phyloP scores from a whole-genome alignment of 2,888 invertebrate species.

The Shargacucullia verbasci region DNA sequence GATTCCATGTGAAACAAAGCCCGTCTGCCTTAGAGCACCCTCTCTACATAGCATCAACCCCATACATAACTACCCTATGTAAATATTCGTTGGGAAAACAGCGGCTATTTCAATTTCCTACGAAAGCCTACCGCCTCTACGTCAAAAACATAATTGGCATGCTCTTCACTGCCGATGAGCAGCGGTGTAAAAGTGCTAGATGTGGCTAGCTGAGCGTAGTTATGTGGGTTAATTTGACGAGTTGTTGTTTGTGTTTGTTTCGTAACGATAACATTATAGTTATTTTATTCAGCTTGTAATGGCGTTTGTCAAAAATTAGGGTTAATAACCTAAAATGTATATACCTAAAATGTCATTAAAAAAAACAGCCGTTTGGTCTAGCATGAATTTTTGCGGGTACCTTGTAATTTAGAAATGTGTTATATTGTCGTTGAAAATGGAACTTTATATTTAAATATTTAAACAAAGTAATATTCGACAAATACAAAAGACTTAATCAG shows the following conservation, averaged over 20 bases:
- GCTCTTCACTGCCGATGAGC: slow-evolving; percentile 67
- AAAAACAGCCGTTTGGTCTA: no score
- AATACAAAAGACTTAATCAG: no score
- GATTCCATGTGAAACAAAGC: slow-evolving; percentile 27
- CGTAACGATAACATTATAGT: neutral
- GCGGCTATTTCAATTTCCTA: slow-evolving; percentile 75
- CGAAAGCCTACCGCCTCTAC: slow-evolving; percentile 63
- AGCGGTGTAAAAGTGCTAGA: slow-evolving; percentile 55
- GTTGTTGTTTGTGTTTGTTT: neutral
- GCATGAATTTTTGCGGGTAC: no score
- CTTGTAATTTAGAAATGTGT: no score
- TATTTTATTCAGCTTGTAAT: no score
- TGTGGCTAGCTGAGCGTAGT: slow-evolving; percentile 31
- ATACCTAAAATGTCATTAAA: no score
- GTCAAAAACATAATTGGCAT: slow-evolving; percentile 86
- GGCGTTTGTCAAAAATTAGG: no score
- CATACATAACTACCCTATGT: slow-evolving; percentile 50
- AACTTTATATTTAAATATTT: no score
- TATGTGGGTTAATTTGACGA: neutral
- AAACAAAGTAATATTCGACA: no score
- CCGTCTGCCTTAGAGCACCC: slow-evolving; percentile 1
- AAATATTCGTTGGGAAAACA: slow-evolving; percentile 64
- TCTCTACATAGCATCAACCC: slow-evolving; percentile 11
- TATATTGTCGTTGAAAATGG: no score
- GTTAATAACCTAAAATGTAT: no score